These are phyloP conservation scores for Danionella cerebrum DNA, from an alignment of 2,113 vertebrate genomes.

Conservation along the genomic window DNA sequence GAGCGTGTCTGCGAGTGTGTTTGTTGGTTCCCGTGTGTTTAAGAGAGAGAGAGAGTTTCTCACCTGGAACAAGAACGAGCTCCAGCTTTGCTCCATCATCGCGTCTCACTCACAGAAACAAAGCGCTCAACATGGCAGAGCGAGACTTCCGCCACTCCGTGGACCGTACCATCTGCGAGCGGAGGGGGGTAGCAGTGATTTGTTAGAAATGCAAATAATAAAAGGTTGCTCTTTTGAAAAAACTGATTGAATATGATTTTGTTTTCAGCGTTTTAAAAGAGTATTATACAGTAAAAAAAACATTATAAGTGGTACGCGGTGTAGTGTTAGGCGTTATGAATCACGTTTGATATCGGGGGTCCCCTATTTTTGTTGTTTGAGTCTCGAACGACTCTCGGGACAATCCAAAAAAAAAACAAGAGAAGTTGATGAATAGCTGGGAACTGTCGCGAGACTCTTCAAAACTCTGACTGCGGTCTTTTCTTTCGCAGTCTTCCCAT, in stretches of 20 bases:
- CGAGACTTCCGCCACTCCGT: conserved; percentile 80
- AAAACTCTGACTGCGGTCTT: background rate
- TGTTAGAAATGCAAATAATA: background rate
- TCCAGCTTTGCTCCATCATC: conserved; percentile 84
- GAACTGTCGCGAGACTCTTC: conserved; percentile 13
- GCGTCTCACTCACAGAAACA: conserved; percentile 65
- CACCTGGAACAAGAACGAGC: conserved; percentile 86
- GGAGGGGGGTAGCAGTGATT: conserved; percentile 32
- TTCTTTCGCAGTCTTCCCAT: background rate
- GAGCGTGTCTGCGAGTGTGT: too few species aligned
- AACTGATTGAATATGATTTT: too few species aligned
- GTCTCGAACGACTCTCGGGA: conserved; percentile 19
- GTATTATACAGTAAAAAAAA: too few species aligned
- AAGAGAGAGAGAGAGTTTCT: conserved; percentile 45
- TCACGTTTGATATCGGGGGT: too few species aligned
- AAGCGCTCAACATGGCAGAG: conserved; percentile 83
- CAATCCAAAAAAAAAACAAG: conserved; percentile 18
- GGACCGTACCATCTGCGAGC: conserved; percentile 63
- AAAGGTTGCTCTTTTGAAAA: too few species aligned
- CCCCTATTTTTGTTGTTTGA: conserved; percentile 11
- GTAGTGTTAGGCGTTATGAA: too few species aligned
- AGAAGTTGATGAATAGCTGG: conserved; percentile 36
- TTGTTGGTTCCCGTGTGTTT: too few species aligned
- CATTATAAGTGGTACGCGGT: too few species aligned
- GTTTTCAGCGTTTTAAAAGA: too few species aligned